Evolutionary conservation across 1,140 invertebrate species (phyloP).

Genomic region (Phortica variegata): DNA sequence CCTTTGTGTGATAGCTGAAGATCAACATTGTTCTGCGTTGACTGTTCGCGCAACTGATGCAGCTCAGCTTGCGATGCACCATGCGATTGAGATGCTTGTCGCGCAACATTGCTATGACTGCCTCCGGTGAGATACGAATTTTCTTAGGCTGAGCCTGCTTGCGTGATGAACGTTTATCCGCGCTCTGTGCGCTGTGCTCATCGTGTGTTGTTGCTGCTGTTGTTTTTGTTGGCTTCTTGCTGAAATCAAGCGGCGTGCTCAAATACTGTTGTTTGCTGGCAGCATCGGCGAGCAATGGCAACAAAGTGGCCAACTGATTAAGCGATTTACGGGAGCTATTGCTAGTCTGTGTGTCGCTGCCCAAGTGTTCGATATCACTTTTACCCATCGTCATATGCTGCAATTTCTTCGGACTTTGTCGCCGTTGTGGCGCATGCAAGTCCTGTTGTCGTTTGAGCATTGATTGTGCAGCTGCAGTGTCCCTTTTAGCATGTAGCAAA

Average conservation of each 20-base stretch:
- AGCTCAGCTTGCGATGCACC: constrained; percentile 38
- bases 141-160: constrained; percentile 57
- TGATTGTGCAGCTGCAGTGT: constrained; percentile 19
- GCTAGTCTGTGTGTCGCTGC: constrained; percentile 4
- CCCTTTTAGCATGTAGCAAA: neutral
- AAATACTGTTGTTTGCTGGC: constrained; percentile 49
- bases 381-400: neutral
- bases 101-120: constrained; percentile 37
- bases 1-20: constrained; percentile 58
- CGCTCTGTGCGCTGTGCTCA: constrained; percentile 24
- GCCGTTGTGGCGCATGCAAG: constrained; percentile 27
- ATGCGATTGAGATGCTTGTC: constrained; percentile 52
- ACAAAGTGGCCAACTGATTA: constrained; percentile 42
- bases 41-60: constrained; percentile 24
- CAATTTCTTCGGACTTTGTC: constrained; percentile 39
- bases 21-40: constrained; percentile 21
- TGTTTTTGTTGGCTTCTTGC: constrained; percentile 28
- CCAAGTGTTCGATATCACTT: constrained; percentile 1
- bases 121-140: constrained; percentile 44
- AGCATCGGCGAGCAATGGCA: constrained; percentile 47
- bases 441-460: constrained; percentile 44
- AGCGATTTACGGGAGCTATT: constrained; percentile 36
- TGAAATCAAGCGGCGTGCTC: constrained; percentile 44
- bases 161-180: constrained; percentile 34
- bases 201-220: neutral